These are phyloP conservation scores for Picathartes gymnocephalus DNA, from an alignment of 2,113 vertebrate species.

Conservation along the genomic window DNA sequence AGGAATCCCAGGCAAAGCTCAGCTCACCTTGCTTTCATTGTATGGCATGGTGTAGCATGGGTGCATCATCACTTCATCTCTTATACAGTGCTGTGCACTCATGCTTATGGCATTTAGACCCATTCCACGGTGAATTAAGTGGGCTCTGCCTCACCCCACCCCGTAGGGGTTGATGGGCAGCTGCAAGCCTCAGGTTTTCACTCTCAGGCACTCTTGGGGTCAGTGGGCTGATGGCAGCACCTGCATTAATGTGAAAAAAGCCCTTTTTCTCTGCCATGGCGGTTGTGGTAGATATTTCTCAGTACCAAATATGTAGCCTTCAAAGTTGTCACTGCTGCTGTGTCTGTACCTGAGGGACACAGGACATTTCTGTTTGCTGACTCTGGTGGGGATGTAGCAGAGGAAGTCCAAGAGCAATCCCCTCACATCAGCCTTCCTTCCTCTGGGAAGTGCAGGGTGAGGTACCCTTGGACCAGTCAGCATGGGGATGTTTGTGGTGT, in stretches of 20 bases:
- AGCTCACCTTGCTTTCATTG: not conserved
- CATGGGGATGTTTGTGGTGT: not conserved
- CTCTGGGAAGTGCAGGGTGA: not conserved
- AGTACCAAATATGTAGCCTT: not conserved
- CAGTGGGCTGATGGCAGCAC: not conserved
- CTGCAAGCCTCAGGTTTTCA: not conserved
- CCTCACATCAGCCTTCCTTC: not conserved
- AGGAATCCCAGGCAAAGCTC: not conserved
- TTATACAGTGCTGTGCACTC: not conserved
- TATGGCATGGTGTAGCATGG: not conserved
- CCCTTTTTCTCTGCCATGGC: not conserved
- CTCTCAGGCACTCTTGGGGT: accelerated
- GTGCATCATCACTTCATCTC: not conserved
- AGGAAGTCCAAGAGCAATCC: not conserved
- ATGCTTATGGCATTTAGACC: not conserved
- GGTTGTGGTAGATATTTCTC: not conserved
- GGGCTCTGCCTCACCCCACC: too few species aligned
- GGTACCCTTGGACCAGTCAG: not conserved
- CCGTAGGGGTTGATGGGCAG: not conserved
- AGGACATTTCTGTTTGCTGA: not conserved
- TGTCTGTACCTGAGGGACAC: not conserved
- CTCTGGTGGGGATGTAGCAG: not conserved
- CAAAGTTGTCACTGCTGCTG: not conserved
- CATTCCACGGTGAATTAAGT: accelerated
- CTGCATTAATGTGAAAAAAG: not conserved